Conservation (phyloP, 2,113 vertebrate genomes). For the Oenanthe melanoleuca region DNA sequence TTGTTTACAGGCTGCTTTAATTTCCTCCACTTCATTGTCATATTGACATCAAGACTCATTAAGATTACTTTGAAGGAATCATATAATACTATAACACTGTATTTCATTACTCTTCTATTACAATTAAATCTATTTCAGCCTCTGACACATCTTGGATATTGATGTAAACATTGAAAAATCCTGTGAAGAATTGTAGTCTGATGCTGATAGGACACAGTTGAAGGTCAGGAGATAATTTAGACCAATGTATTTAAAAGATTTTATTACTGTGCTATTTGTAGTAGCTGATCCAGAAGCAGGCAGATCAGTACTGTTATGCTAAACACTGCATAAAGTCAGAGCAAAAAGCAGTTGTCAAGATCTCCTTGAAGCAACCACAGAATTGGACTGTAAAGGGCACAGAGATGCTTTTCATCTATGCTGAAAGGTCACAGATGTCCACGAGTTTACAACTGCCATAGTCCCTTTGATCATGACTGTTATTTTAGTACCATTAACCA, state of each 20-base stretch:
- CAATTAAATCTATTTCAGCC: neutral
- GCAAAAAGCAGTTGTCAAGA: neutral
- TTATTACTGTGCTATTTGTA: constrained; percentile 37
- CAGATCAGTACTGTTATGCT: neutral
- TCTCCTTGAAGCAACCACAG: neutral
- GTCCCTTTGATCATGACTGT: neutral
- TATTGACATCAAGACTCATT: neutral
- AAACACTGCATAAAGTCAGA: neutral
- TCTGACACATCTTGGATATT: neutral
- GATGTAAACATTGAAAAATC: neutral
- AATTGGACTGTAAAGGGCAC: neutral
- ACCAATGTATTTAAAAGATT: constrained; percentile 13
- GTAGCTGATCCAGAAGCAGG: constrained; percentile 7
- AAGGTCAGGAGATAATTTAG: constrained; percentile 43
- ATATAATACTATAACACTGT: neutral
- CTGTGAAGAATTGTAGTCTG: neutral
- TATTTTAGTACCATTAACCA: neutral
- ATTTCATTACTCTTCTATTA: neutral
- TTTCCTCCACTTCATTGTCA: neutral
- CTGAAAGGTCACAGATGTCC: neutral
- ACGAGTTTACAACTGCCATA: neutral
- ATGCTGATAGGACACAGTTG: neutral
- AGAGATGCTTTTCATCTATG: neutral
- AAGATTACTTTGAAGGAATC: neutral
- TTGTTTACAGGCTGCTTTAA: neutral